phyloP scores from a whole-genome alignment of 2,888 invertebrate genomes.

The Rhingia campestris region DNA sequence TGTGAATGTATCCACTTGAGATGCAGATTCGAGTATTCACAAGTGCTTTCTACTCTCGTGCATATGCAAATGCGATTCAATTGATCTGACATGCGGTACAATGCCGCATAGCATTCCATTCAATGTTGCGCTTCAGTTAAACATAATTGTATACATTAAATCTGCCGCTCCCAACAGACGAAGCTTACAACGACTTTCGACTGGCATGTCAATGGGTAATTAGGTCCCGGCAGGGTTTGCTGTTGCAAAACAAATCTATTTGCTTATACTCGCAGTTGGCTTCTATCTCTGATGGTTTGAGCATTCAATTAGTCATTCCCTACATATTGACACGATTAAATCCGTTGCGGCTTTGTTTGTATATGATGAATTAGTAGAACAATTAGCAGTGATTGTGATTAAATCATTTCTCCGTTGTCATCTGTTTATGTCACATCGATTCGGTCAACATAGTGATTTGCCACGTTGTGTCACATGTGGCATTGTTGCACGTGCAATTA shows the following conservation, averaged over 20 bases:
- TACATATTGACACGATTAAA: constrained; percentile 6
- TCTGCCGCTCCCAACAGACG: not conserved
- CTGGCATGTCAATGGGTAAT: constrained; percentile 4
- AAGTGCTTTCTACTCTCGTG: not conserved
- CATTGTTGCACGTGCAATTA: too few species aligned
- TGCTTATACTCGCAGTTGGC: not conserved
- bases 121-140: too few species aligned
- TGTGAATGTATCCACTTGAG: not conserved
- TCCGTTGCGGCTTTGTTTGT: constrained; percentile 6
- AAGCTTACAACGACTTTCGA: not conserved
- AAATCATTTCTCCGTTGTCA: not conserved
- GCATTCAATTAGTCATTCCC: constrained; percentile 3
- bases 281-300: not conserved
- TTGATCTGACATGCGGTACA: constrained; percentile 4
- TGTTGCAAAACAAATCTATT: not conserved
- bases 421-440: not conserved
- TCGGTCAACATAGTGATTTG: not conserved
- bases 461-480: too few species aligned
- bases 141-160: not conserved
- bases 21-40: not conserved
- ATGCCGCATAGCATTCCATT: constrained; percentile 2
- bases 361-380: constrained; percentile 5
- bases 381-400: not conserved
- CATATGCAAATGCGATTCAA: not conserved
- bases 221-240: constrained; percentile 2